Evolutionary conservation across 2,797 vertebrate genomes (phyloP).

Genomic region (Macrochelys suwanniensis): DNA sequence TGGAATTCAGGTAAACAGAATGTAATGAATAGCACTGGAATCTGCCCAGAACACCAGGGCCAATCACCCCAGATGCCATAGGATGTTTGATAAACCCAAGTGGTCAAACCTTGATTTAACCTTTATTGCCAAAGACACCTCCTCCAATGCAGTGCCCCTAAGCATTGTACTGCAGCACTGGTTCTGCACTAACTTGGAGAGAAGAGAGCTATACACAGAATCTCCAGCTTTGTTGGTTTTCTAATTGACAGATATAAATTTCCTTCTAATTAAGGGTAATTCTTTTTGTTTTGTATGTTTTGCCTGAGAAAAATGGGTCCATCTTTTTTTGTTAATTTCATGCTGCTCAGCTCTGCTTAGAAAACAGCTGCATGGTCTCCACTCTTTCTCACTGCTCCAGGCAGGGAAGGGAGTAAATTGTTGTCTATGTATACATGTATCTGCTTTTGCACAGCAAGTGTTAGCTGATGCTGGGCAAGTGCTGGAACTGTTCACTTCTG

Average conservation of each 20-base stretch:
- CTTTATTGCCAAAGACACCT: background rate
- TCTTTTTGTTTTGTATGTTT: background rate
- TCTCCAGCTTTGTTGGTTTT: background rate
- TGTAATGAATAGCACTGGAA: background rate
- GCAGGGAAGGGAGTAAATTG: background rate
- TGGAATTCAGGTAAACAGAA: background rate
- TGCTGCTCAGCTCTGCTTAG: background rate
- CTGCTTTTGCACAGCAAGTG: slow-evolving; percentile 7
- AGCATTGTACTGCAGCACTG: background rate
- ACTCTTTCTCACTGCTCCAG: background rate
- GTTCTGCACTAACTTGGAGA: background rate
- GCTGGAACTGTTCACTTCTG: slow-evolving; percentile 5
- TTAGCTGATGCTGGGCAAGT: background rate
- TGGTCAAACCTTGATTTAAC: background rate
- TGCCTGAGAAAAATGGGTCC: background rate
- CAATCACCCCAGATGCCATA: background rate
- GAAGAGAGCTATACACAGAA: background rate
- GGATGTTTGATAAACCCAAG: background rate
- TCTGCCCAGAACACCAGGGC: background rate
- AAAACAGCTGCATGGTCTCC: background rate
- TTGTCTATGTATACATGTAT: background rate
- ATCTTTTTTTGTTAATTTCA: background rate
- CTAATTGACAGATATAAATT: background rate
- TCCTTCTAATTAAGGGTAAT: background rate
- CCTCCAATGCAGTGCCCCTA: background rate